Evolutionary conservation across 2,888 invertebrate genomes (phyloP).

Genomic region (Venusia cambrica): DNA sequence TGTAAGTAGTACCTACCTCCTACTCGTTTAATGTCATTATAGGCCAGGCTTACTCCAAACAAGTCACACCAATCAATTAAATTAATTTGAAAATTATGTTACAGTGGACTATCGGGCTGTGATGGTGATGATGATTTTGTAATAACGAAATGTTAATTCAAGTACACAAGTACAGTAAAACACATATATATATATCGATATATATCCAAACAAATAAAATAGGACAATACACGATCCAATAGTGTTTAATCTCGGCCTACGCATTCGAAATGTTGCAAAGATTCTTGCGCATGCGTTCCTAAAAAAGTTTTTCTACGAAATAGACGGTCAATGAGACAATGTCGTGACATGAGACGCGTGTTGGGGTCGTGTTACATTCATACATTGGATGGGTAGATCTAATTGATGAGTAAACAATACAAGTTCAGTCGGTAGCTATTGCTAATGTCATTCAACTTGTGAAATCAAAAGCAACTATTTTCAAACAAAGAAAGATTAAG

Average conservation of each 20-base stretch:
- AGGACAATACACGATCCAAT: slow-evolving; percentile 48
- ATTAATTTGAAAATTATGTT: too few relatives aligned
- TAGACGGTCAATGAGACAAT: slow-evolving; percentile 42
- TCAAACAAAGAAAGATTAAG: too few relatives aligned
- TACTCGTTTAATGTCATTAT: too few relatives aligned
- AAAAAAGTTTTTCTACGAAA: slow-evolving; percentile 55
- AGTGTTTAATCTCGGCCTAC: slow-evolving; percentile 52
- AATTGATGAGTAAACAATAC: slow-evolving; percentile 22
- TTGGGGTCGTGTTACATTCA: slow-evolving; percentile 39
- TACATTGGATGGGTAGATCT: slow-evolving; percentile 19
- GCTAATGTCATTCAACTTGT: slow-evolving; percentile 36
- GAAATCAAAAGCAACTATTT: slow-evolving; percentile 11
- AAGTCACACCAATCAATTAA: too few relatives aligned
- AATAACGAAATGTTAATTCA: slow-evolving; percentile 15
- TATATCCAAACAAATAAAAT: slow-evolving; percentile 55
- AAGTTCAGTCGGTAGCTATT: slow-evolving; percentile 19
- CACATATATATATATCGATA: slow-evolving; percentile 49
- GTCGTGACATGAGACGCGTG: slow-evolving; percentile 47
- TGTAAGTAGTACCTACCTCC: too few relatives aligned
- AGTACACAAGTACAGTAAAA: slow-evolving; percentile 34
- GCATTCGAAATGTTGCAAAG: slow-evolving; percentile 44
- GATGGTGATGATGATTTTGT: too few relatives aligned
- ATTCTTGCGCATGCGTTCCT: slow-evolving; percentile 46
- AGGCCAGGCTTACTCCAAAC: too few relatives aligned
- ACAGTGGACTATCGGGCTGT: too few relatives aligned